Base-by-base conservation (phyloP, 2,113 vertebrate genomes). In the Theristicus caerulescens region DNA sequence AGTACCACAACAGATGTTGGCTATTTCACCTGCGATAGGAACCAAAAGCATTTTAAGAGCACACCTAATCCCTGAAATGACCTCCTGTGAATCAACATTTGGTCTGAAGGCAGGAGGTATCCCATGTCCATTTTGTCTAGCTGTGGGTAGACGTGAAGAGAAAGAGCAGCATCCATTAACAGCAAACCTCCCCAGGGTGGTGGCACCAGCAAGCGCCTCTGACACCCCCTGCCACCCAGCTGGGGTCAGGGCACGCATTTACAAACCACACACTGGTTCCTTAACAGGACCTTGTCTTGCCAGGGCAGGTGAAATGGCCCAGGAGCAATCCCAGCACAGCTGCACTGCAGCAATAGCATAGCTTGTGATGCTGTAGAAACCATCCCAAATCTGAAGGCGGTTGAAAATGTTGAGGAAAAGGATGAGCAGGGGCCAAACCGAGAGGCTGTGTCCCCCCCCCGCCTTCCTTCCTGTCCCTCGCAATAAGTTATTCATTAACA, bases 401-500 rank as follows among this genome's bases (percentile, higher is more conserved):
- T 13, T 83, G 82, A 89, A 77, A 77, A 93, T 0, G 1, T 17
- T 65, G n/a, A 76, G 62, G 64, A 40, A 73, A 93, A 94, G 15
- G 73, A 91, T n/a, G 87, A 93, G 74, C 9, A 1, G 64, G 70
- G 86, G 78, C 84, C 87, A 85, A 87, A 57, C 36, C 8, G 0
- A 65, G 74, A 51, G 62, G 82, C 93, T 87, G 86, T 42, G 40
- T 42, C 52, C 54, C 52, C 54, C 52, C 82, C 73, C 70, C 36
- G 2, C 80, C 81, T 76, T 96, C 80, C 95, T 95, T 95, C 95
- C 93, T 93, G 91, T 78, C 62, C 82, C 78, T 91, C 82, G 61
- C 90, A 87, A 67, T 87, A 88, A 82, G 78, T 96, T 93, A 93
- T 93, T 94, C 69, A 90, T 85, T 91, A 96, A 88, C 71, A 93